Percentiles rank a stretch among this genome's conserved stretches.
Conservation (phyloP, 2,797 vertebrate species). For the Rhinogobio ventralis region DNA sequence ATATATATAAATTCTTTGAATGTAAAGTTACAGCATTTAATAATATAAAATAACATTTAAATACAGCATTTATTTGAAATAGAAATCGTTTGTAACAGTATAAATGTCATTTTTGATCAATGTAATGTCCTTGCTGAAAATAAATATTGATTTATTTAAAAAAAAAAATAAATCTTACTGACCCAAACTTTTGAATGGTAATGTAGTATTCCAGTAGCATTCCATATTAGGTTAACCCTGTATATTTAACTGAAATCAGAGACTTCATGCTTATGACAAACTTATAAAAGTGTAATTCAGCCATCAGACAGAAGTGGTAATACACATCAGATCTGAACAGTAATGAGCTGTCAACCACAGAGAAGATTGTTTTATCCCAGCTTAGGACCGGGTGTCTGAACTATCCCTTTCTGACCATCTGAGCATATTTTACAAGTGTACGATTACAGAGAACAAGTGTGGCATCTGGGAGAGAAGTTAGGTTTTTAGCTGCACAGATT, state of each 20-base stretch:
- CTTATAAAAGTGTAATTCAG: background rate
- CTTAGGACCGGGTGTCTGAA: background rate
- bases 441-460: slow-evolving; percentile 4
- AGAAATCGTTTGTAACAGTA: background rate
- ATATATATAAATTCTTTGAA: too few relatives aligned
- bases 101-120: background rate
- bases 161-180: too few relatives aligned
- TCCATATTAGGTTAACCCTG: background rate
- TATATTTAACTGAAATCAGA: background rate
- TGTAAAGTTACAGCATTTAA: too few relatives aligned
- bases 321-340: background rate
- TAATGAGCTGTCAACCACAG: background rate
- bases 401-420: background rate
- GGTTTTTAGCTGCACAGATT: slow-evolving; percentile 3
- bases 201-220: background rate
- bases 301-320: background rate
- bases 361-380: background rate
- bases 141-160: background rate
- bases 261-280: background rate
- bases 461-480: background rate
- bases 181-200: background rate
- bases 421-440: background rate
- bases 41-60: too few relatives aligned
- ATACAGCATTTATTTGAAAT: background rate
- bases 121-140: background rate